Evolutionary conservation across 2,888 invertebrate species (phyloP).

Genomic region (Lasius platythorax): DNA sequence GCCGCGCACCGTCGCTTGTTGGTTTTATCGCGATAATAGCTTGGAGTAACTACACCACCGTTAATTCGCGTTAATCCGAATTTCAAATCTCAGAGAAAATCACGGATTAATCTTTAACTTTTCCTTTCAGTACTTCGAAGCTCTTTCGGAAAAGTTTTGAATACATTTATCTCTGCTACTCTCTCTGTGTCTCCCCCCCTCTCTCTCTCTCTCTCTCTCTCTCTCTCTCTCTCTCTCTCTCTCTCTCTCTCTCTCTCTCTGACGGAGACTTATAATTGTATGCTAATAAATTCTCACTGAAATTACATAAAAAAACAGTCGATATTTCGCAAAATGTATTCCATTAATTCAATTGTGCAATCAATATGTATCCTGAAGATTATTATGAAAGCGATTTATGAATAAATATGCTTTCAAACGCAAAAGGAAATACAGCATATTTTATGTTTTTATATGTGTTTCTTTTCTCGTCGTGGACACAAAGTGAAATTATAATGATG

Average conservation of each 20-base stretch:
- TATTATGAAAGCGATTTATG: conserved; percentile 28
- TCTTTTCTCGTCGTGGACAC: neutral
- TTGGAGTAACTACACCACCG: conserved; percentile 48
- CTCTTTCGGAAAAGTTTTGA: conserved; percentile 38
- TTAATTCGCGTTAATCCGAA: conserved; percentile 58
- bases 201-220: neutral
- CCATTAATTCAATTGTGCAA: conserved; percentile 3
- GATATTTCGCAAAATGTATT: neutral
- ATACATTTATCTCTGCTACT: conserved; percentile 29
- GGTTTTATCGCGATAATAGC: conserved; percentile 56
- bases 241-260: too few species aligned
- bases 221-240: neutral
- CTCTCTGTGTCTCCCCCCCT: neutral
- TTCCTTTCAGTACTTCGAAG: conserved; percentile 41
- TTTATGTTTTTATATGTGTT: conserved; percentile 3
- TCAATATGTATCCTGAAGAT: neutral
- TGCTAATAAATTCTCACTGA: conserved; percentile 31
- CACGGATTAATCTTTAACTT: conserved; percentile 43
- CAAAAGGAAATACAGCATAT: neutral
- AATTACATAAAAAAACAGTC: conserved; percentile 14
- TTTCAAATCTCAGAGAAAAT: conserved; percentile 51
- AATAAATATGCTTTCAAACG: conserved; percentile 1
- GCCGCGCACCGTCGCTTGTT: conserved; percentile 43
- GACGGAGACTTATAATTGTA: conserved; percentile 14
- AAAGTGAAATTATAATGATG: conserved; percentile 2